phyloP scores from a whole-genome alignment of 1,140 invertebrate genomes.

The Drosophila oshimai region DNA sequence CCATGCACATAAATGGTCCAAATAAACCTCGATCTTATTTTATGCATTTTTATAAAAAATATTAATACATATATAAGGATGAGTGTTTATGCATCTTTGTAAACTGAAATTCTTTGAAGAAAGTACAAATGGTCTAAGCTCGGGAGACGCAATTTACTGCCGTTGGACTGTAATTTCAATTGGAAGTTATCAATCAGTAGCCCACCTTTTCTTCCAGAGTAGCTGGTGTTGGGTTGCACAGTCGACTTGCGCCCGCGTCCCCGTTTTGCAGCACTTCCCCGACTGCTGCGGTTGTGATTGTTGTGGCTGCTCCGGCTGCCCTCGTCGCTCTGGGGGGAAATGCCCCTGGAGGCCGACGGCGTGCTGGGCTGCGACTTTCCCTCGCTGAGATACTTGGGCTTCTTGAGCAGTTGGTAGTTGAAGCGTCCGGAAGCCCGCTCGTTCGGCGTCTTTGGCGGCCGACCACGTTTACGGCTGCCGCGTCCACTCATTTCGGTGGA shows the following conservation, averaged over 20 bases:
- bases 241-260: constrained; percentile 83
- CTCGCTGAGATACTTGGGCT: constrained; percentile 93
- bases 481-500: constrained; percentile 84
- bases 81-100: no score
- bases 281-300: constrained; percentile 67
- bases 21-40: no score
- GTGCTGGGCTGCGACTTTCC: constrained; percentile 88
- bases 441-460: constrained; percentile 93
- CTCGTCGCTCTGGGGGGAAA: constrained; percentile 89
- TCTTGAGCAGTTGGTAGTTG: constrained; percentile 94
- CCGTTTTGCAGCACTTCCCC: constrained; percentile 81
- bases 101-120: no score
- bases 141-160: no score
- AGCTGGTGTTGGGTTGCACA: constrained; percentile 73
- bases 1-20: no score
- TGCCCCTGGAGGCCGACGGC: constrained; percentile 88
- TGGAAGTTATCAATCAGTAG: not conserved
- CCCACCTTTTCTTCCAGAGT: constrained; percentile 85
- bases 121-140: no score
- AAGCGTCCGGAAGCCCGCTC: constrained; percentile 92
- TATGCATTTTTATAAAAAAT: no score
- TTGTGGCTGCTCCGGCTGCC: constrained; percentile 85
- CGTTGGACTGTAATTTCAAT: no score
- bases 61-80: no score
- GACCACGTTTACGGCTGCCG: constrained; percentile 91